Evolutionary conservation across 2,888 invertebrate species (phyloP), one percentile per base, ranked within the genome.

Genomic region (Ferdinandea cuprea): DNA sequence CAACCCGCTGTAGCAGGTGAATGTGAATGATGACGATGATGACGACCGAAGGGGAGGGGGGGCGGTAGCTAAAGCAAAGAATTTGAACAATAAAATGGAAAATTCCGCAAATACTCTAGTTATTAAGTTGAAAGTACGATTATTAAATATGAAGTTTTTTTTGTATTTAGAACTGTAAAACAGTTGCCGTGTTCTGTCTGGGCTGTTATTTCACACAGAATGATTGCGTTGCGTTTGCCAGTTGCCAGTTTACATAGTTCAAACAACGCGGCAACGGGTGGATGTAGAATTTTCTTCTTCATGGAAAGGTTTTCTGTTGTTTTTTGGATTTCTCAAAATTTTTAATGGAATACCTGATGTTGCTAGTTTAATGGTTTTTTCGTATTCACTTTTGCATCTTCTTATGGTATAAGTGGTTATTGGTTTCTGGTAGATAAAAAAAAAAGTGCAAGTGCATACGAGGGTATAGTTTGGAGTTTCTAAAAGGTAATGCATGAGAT

Each of bases 31-130:
- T 44, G 40, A 7, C 15, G 13, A 15, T 15, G 52, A n/a, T n/a
- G n/a, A n/a, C n/a, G n/a, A n/a, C n/a, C n/a, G 9, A 13, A 28
- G 9, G 7, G 21, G 8, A 40, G 19, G 35, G 17, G 17, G 40
- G 15, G 2, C 1, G 37, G 0, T n/a, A n/a, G n/a, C n/a, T n/a
- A n/a, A n/a, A 8, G 32, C 30, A 21, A 25, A 28, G 35, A 37
- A 25, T 66, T 74, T 74, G n/a, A n/a, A 74, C 79, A 73, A 54
- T 56, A 48, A 65, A 56, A 63, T 65, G 28, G 3, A 65, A 50
- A 35, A 56, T 68, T 54, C 56, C 15, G 30, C 40, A 68, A 80
- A 74, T 68, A 56, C 21, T 68, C 21, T 1, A 58, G 48, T 35
- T 56, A 61, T 68, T 56, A 61, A 21, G 40, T 17, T 71, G 63